Evolutionary conservation across 2,113 vertebrate species (phyloP), one percentile per base, ranked within the genome.

Genomic region (Speoplatyrhinus poulsoni): DNA sequence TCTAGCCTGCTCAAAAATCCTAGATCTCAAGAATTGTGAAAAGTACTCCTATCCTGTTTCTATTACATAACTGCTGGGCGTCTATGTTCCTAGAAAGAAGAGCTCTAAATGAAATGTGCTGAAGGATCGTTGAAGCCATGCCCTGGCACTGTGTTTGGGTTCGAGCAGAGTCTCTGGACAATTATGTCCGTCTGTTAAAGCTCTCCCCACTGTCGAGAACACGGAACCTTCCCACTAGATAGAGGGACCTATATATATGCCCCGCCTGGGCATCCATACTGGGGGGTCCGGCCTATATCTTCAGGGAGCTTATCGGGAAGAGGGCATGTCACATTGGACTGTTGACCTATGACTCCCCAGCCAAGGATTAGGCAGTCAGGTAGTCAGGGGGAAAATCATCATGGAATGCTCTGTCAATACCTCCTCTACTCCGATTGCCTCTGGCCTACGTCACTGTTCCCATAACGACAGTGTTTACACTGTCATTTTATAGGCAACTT

Each of bases 1-100:
- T 36, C 55, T 26, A 16, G 11, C 46, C 58, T 26, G 26, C 41
- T 13, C 19, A 46, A 32, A 41, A 48, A 65, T 58, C 48, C 6
- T 4, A 7, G 36, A 41, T 41, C 36, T 41, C 36, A 41, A 41
- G 36, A 41, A 32, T 57, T 4, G 56, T 16, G 46, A 1, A 13
- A 36, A 36, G 17, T 12, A 12, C 50, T 13, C 19, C 12, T 47
- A 12, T 33, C 53, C 41, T 46, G 60, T 13, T 53, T 52, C 55
- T 19, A 60, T 84, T 81, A 70, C 52, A 59, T 62, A 81, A 83
- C 13, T 56, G 19, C 17, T 10, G 41, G 6, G 26, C 36, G 68
- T 75, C 83, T 75, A 16, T 46, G 62, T 56, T 66, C 46, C 36
- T 6, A 13, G 19, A 59, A 33, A 56, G 66, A 56, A 15, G 5